A percentile compares a stretch with the other conserved stretches of the same genome.
Evolutionary conservation across 2,113 vertebrate species (phyloP).

Genomic region (Zapus hudsonius): DNA sequence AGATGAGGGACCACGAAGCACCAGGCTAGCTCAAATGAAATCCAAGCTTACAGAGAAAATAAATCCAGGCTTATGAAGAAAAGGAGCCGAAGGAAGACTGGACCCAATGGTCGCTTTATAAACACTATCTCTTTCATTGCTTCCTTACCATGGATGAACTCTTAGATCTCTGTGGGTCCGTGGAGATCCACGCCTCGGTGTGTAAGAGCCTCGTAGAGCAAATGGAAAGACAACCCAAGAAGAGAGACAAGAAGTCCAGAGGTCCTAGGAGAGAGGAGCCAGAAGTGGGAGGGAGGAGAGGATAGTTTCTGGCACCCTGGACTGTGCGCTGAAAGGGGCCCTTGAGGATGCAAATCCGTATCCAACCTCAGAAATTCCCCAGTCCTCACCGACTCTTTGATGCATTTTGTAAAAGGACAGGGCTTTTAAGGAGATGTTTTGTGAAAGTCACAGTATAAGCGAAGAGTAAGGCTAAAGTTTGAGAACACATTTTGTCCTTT

Average conservation of each 20-base stretch:
- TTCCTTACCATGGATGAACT: not conserved
- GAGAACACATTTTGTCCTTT: slow-evolving; percentile 65
- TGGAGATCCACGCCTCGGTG: not conserved
- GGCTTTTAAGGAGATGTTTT: slow-evolving; percentile 62
- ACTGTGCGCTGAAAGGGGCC: slow-evolving; percentile 39
- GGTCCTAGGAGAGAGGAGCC: slow-evolving; percentile 21
- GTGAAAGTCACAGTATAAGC: slow-evolving; percentile 54
- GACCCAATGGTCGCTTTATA: slow-evolving; percentile 23
- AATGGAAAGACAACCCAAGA: not conserved
- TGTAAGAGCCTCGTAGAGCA: not conserved
- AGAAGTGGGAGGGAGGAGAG: slow-evolving; percentile 17
- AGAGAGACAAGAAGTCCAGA: not conserved
- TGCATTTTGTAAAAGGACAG: slow-evolving; percentile 51
- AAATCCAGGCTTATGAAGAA: slow-evolving; percentile 44
- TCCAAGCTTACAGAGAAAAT: not conserved
- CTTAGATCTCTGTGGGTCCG: not conserved
- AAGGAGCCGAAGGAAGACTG: slow-evolving; percentile 45
- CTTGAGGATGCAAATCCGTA: slow-evolving; percentile 65
- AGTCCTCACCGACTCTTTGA: slow-evolving; percentile 38
- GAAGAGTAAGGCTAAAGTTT: slow-evolving; percentile 38
- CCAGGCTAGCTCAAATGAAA: slow-evolving; percentile 45
- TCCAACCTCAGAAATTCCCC: slow-evolving; percentile 64
- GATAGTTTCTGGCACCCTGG: slow-evolving; percentile 28
- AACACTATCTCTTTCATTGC: slow-evolving; percentile 25
- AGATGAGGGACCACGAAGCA: not conserved